phyloP scores from a whole-genome alignment of 1,140 invertebrate genomes.

The Helicoverpa zea region DNA sequence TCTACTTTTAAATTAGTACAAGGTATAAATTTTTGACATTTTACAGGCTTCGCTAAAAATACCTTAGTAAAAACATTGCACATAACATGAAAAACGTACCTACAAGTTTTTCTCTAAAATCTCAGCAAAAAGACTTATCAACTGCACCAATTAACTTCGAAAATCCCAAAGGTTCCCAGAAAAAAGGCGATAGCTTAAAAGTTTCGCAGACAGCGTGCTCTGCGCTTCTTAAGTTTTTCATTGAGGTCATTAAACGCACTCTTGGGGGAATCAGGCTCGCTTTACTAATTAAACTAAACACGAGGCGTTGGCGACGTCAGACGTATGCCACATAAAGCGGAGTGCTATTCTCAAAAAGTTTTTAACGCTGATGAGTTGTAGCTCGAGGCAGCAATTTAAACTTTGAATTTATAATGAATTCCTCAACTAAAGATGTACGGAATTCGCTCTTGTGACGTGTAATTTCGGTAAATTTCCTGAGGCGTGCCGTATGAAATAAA shows the following conservation, averaged over 20 bases:
- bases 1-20: too few relatives aligned
- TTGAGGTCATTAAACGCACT: constrained; percentile 64
- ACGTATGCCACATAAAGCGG: constrained; percentile 62
- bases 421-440: constrained; percentile 67
- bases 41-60: too few relatives aligned
- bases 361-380: constrained; percentile 78
- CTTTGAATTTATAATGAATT: constrained; percentile 77
- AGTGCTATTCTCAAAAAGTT: constrained; percentile 66
- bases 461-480: constrained; percentile 53
- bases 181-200: constrained; percentile 28
- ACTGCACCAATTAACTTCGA: neutral
- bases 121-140: neutral
- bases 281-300: constrained; percentile 69
- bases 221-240: constrained; percentile 58
- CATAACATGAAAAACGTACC: too few relatives aligned
- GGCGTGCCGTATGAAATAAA: constrained; percentile 57
- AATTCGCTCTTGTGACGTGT: constrained; percentile 59
- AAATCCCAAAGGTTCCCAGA: neutral
- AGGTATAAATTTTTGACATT: too few relatives aligned
- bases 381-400: constrained; percentile 73
- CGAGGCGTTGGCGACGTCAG: constrained; percentile 49
- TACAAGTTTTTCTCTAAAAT: neutral
- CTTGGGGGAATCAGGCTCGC: constrained; percentile 53
- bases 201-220: constrained; percentile 5
- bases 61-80: too few relatives aligned